phyloP scores from a whole-genome alignment of 2,113 vertebrate species.

The Calyptommatus sinebrachiatus region DNA sequence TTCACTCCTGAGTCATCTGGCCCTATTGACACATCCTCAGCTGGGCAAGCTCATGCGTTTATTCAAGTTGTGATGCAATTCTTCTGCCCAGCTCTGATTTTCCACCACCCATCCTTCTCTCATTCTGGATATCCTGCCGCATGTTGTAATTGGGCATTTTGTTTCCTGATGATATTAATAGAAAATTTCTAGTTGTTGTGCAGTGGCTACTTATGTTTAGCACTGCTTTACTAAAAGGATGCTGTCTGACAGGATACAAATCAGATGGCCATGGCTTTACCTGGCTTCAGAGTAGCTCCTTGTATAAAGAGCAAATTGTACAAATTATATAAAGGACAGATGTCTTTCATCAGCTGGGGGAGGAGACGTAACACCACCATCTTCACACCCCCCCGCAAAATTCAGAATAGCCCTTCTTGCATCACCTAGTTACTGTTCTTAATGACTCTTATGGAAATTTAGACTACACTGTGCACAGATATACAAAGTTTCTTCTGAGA shows the following conservation, averaged over 20 bases:
- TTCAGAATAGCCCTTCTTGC: neutral
- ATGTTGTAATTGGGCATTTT: slow-evolving; percentile 53
- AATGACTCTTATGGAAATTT: neutral
- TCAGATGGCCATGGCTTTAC: slow-evolving; percentile 18
- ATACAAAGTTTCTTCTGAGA: no score
- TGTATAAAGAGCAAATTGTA: rapidly evolving
- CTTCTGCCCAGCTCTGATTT: slow-evolving; percentile 43
- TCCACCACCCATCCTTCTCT: slow-evolving; percentile 37
- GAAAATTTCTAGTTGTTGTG: slow-evolving; percentile 53
- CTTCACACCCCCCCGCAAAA: neutral
- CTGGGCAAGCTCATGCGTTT: slow-evolving; percentile 62
- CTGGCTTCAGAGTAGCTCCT: neutral
- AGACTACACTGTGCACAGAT: neutral
- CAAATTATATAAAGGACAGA: slow-evolving; percentile 1
- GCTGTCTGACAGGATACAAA: neutral
- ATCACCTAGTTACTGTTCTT: neutral
- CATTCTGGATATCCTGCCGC: slow-evolving; percentile 39
- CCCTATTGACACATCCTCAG: slow-evolving; percentile 70
- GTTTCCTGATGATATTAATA: slow-evolving; percentile 62
- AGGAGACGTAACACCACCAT: neutral
- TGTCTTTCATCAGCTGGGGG: rapidly evolving
- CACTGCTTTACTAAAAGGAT: slow-evolving; percentile 49
- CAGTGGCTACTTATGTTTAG: slow-evolving; percentile 36
- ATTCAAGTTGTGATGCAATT: slow-evolving; percentile 72
- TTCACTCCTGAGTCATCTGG: slow-evolving; percentile 76